Evolutionary conservation across 2,888 invertebrate species (phyloP).

Genomic region (Synergus laeviventris): DNA sequence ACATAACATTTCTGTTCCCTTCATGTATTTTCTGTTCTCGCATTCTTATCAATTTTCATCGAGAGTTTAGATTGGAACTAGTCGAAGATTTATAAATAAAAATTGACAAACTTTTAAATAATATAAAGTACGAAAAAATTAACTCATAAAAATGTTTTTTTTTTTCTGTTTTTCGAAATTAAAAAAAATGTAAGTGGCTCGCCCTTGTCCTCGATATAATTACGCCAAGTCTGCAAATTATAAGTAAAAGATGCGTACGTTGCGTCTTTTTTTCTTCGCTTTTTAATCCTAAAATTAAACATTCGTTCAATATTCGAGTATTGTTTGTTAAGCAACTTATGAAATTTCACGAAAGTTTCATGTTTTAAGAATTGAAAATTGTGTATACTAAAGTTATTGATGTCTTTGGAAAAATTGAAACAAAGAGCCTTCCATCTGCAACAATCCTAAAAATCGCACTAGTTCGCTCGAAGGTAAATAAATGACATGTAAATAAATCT

Average conservation of each 20-base stretch:
- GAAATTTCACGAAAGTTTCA: neutral
- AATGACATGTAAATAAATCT: conserved; percentile 13
- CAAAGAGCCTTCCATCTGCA: conserved; percentile 38
- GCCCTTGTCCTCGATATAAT: conserved; percentile 7
- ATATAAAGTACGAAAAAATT: no score
- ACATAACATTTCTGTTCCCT: neutral
- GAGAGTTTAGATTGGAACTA: conserved; percentile 9
- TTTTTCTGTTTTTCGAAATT: neutral
- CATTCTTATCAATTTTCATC: neutral
- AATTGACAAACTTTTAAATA: no score
- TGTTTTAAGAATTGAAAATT: neutral
- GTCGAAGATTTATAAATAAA: neutral
- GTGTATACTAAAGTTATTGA: no score
- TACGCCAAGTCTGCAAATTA: neutral
- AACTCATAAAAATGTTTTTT: neutral
- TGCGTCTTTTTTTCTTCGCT: neutral
- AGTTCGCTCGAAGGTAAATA: conserved; percentile 57
- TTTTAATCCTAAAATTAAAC: conserved; percentile 3
- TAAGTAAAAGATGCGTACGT: conserved; percentile 14
- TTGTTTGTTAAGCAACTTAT: neutral
- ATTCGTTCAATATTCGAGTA: neutral
- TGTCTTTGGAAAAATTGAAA: conserved; percentile 32
- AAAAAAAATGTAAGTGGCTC: neutral
- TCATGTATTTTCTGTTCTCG: neutral
- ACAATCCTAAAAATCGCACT: conserved; percentile 65